phyloP scores from a whole-genome alignment of 1,140 invertebrate species.

The Spodoptera litura region DNA sequence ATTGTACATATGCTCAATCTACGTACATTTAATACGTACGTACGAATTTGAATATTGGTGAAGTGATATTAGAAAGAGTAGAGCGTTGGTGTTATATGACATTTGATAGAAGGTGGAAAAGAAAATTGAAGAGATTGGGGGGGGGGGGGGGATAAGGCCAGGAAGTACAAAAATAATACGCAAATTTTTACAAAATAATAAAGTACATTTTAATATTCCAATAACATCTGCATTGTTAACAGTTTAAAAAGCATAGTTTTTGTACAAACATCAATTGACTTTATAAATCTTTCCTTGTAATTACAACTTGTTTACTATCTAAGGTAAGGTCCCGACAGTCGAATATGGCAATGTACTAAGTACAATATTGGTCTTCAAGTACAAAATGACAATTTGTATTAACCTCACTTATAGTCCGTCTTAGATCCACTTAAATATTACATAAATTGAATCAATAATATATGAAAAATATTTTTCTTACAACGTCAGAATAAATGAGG shows the following conservation, averaged over 20 bases:
- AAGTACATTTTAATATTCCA: conserved; percentile 67
- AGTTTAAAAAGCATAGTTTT: conserved; percentile 66
- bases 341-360: conserved; percentile 37
- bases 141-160: too few species aligned
- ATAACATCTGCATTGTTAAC: conserved; percentile 68
- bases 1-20: too few species aligned
- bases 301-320: conserved; percentile 41
- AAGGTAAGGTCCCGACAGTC: conserved; percentile 25
- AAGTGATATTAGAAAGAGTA: too few species aligned
- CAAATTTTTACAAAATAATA: conserved; percentile 52
- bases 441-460: background rate
- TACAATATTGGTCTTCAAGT: conserved; percentile 29
- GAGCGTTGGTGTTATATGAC: too few species aligned
- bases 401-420: background rate
- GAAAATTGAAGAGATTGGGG: too few species aligned
- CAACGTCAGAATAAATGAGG: background rate
- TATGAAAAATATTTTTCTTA: background rate
- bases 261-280: conserved; percentile 61
- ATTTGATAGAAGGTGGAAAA: too few species aligned
- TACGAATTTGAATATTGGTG: too few species aligned
- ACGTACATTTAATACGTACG: too few species aligned
- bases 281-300: conserved; percentile 38
- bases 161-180: conserved; percentile 51
- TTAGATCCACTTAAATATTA: conserved; percentile 6
- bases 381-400: conserved; percentile 19